These are phyloP conservation scores for Alligator mississippiensis DNA, from an alignment of 2,113 vertebrate genomes.

Conservation along the genomic window DNA sequence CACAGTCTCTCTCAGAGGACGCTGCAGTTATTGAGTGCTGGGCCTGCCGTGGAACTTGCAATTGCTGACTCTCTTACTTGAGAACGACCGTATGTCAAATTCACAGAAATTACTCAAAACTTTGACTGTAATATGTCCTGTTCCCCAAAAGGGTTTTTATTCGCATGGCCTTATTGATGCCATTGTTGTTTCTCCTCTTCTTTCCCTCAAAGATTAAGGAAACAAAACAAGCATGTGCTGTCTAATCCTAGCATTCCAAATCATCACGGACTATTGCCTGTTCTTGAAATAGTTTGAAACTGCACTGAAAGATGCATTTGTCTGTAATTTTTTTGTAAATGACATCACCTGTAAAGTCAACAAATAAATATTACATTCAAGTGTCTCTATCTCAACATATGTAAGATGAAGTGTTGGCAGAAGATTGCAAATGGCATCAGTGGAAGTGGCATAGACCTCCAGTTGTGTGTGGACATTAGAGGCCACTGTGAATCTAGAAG, in stretches of 20 bases:
- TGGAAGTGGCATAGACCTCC: background rate
- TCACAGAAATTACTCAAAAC: background rate
- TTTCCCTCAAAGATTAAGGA: slow-evolving; percentile 48
- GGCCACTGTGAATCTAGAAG: background rate
- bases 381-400: slow-evolving; percentile 64
- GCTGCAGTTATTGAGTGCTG: background rate
- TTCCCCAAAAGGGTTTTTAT: slow-evolving; percentile 74
- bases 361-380: slow-evolving; percentile 84
- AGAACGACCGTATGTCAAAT: background rate
- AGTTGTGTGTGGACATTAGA: background rate
- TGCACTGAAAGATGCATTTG: slow-evolving; percentile 84
- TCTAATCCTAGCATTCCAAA: slow-evolving; percentile 78
- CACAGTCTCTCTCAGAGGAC: background rate
- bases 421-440: background rate
- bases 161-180: slow-evolving; percentile 78
- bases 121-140: background rate
- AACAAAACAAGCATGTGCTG: slow-evolving; percentile 79
- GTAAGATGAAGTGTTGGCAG: slow-evolving; percentile 38
- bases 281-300: slow-evolving; percentile 79
- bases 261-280: slow-evolving; percentile 77
- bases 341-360: slow-evolving; percentile 82
- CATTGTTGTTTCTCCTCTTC: slow-evolving; percentile 63
- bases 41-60: background rate
- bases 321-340: slow-evolving; percentile 85
- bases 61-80: background rate